Evolutionary conservation across 2,797 vertebrate genomes (phyloP).

Genomic region (Poecilia velifera): DNA sequence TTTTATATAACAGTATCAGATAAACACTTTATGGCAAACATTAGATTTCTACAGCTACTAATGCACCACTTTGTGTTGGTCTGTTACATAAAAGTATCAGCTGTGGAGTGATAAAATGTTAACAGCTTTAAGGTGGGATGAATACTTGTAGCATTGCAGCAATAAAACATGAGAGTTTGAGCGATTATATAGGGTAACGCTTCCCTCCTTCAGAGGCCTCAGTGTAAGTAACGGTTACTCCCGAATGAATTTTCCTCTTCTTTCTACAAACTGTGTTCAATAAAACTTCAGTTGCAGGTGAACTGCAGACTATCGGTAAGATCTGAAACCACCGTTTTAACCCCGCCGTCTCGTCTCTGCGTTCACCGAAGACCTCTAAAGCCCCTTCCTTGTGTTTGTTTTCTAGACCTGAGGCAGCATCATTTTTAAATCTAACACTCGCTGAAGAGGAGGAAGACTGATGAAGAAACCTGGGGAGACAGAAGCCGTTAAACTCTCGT

Average conservation of each 20-base stretch:
- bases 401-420: neutral
- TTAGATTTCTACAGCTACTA: neutral
- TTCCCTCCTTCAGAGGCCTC: neutral
- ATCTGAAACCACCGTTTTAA: neutral
- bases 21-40: neutral
- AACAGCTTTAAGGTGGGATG: neutral
- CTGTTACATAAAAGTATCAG: neutral
- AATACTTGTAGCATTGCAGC: neutral
- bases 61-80: neutral
- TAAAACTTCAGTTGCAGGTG: neutral
- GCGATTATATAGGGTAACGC: neutral
- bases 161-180: neutral
- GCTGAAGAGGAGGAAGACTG: neutral
- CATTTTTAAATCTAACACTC: neutral
- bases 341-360: neutral
- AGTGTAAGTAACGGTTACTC: neutral
- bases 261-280: neutral
- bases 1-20: neutral
- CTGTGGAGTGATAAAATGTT: neutral
- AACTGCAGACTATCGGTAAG: neutral
- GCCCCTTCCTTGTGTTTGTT: neutral
- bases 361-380: neutral
- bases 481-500: neutral
- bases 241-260: neutral
- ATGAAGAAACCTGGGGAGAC: slow-evolving; percentile 1